phyloP scores from a whole-genome alignment of 1,140 invertebrate genomes.

The Pseudachorutes palmiensis region DNA sequence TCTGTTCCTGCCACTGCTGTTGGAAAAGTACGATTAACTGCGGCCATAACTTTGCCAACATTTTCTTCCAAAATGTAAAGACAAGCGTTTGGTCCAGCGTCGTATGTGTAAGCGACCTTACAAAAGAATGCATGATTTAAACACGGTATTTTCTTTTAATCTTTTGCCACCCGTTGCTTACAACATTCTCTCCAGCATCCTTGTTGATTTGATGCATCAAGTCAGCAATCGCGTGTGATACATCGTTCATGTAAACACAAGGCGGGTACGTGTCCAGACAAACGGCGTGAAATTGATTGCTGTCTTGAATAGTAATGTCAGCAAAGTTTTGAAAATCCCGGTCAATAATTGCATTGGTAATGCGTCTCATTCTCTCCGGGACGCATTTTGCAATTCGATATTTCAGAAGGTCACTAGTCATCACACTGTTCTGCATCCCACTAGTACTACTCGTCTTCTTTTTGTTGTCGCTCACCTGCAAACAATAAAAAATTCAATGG shows the following conservation, averaged over 20 bases:
- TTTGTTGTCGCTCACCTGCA: constrained; percentile 64
- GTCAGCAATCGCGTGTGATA: constrained; percentile 67
- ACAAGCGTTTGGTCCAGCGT: constrained; percentile 94
- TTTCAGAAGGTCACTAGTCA: constrained; percentile 75
- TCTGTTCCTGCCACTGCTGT: constrained; percentile 45
- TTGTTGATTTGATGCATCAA: constrained; percentile 78
- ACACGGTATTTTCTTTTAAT: neutral
- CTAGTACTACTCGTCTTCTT: constrained; percentile 82
- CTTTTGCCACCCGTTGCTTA: too few relatives aligned
- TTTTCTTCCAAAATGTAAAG: constrained; percentile 72
- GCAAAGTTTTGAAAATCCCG: constrained; percentile 83
- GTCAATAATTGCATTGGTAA: constrained; percentile 65
- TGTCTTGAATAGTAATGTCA: constrained; percentile 92
- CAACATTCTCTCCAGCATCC: constrained; percentile 52
- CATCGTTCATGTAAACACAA: constrained; percentile 81
- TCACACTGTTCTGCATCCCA: constrained; percentile 78
- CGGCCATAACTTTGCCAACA: constrained; percentile 56
- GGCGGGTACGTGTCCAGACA: constrained; percentile 93
- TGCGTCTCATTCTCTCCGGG: constrained; percentile 55
- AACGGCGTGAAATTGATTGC: constrained; percentile 94
- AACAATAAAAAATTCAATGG: constrained; percentile 20
- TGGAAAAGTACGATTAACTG: constrained; percentile 66
- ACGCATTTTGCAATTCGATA: constrained; percentile 64
- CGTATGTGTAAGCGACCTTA: constrained; percentile 88
- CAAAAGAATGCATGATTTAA: constrained; percentile 28